A percentile compares a stretch with the other conserved stretches of the same genome.
These are phyloP conservation scores for Lepeophtheirus nordmannii DNA, from an alignment of 2,888 invertebrate species.

Conservation along the genomic window DNA sequence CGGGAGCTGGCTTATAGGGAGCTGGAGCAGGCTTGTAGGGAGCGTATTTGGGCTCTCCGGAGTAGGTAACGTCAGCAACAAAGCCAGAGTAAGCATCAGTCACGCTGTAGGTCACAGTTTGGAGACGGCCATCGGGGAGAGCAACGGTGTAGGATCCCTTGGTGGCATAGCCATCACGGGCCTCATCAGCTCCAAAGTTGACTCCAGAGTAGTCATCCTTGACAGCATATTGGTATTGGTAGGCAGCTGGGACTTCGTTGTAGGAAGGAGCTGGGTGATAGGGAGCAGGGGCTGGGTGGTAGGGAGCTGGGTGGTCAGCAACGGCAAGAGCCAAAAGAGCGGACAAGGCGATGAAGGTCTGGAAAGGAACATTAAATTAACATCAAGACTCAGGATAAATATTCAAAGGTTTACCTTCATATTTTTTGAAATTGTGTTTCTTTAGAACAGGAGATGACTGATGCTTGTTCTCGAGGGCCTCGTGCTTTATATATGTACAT, in stretches of 20 bases:
- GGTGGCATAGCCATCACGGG: conserved; percentile 20
- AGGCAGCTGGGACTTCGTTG: conserved; percentile 15
- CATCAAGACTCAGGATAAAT: no score
- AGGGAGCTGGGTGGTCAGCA: conserved; percentile 10
- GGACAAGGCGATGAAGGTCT: conserved; percentile 5
- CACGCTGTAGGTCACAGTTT: conserved; percentile 12
- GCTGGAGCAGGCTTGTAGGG: conserved; percentile 14
- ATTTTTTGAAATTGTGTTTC: no score
- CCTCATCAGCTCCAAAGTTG: conserved; percentile 12
- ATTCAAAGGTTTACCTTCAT: no score
- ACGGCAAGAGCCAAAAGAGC: background rate
- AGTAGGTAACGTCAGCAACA: conserved; percentile 9
- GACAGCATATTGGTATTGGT: conserved; percentile 16
- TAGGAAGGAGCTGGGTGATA: conserved; percentile 11
- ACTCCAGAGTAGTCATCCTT: conserved; percentile 12
- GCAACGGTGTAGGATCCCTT: conserved; percentile 7
- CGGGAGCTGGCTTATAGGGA: conserved; percentile 13
- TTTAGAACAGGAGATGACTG: no score
- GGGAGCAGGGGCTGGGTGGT: conserved; percentile 16
- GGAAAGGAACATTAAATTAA: background rate
- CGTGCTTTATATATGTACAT: no score
- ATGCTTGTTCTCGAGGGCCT: no score
- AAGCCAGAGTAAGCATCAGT: conserved; percentile 15
- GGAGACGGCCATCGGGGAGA: conserved; percentile 13
- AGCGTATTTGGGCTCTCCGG: conserved; percentile 16